Percentiles rank a stretch among this genome's conserved stretches.
Conservation (phyloP, 2,888 invertebrate genomes). For the Acholoe squamosa region DNA sequence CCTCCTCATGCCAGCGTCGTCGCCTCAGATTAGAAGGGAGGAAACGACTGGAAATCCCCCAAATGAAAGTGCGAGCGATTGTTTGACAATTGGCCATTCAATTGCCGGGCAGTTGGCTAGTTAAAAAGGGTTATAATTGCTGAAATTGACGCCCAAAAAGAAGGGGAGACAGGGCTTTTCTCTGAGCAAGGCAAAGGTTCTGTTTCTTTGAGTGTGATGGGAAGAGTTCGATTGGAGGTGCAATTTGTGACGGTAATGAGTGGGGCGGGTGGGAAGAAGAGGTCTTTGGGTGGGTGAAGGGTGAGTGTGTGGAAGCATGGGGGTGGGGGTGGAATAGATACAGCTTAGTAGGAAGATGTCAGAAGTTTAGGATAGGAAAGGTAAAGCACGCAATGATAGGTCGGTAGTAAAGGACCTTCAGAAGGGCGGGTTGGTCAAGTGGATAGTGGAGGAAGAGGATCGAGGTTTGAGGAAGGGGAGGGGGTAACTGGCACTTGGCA, state of each 20-base stretch:
- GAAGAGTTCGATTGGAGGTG: conserved; percentile 23
- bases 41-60: background rate
- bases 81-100: conserved; percentile 55
- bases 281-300: background rate
- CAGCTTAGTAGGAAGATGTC: background rate
- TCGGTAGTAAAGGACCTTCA: background rate
- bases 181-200: conserved; percentile 5
- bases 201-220: conserved; percentile 35
- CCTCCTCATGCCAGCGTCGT: background rate
- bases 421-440: background rate
- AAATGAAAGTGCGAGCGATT: conserved; percentile 33
- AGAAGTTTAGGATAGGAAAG: background rate
- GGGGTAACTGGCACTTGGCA: background rate
- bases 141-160: conserved; percentile 53
- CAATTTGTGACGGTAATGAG: conserved; percentile 31
- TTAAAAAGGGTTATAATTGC: conserved; percentile 48
- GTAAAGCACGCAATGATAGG: conserved; percentile 15
- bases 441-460: background rate
- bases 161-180: conserved; percentile 27
- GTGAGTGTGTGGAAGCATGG: background rate
- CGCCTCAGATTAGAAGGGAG: background rate
- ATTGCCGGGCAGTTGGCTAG: background rate
- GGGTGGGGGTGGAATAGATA: background rate
- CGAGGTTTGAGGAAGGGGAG: background rate
- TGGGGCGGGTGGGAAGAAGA: background rate